A percentile compares a stretch with the other conserved stretches of the same genome.
phyloP scores from a whole-genome alignment of 2,888 invertebrate genomes.

The Latrodectus elegans region DNA sequence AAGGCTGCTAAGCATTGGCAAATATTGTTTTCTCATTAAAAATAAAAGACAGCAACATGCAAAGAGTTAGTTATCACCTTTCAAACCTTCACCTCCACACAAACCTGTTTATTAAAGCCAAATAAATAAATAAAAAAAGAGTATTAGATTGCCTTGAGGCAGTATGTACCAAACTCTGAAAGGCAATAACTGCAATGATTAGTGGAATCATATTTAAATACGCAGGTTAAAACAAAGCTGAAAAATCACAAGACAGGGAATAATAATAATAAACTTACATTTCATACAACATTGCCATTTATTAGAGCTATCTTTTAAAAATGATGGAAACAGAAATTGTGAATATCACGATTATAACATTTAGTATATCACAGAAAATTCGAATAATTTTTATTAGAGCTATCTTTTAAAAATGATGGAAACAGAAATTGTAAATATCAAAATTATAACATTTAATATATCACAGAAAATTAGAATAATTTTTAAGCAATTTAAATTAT shows the following conservation, averaged over 20 bases:
- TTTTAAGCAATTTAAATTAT: too few species aligned
- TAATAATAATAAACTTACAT: background rate
- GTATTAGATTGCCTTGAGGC: slow-evolving; percentile 47
- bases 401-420: background rate
- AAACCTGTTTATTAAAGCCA: slow-evolving; percentile 63
- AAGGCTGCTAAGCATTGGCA: slow-evolving; percentile 33
- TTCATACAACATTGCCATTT: slow-evolving; percentile 33
- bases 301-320: background rate
- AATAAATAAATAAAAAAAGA: slow-evolving; percentile 39
- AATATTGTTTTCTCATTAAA: slow-evolving; percentile 30
- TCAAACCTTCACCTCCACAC: slow-evolving; percentile 56
- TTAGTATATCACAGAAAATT: too few species aligned
- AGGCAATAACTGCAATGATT: slow-evolving; percentile 63
- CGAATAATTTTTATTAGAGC: background rate
- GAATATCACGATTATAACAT: too few species aligned
- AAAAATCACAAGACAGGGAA: slow-evolving; percentile 18
- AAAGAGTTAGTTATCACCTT: slow-evolving; percentile 63
- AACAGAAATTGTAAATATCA: too few species aligned
- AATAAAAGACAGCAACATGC: slow-evolving; percentile 33
- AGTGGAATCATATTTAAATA: slow-evolving; percentile 29
- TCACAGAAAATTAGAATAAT: too few species aligned
- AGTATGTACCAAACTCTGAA: slow-evolving; percentile 48
- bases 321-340: too few species aligned
- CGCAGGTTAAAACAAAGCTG: slow-evolving; percentile 39
- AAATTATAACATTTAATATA: too few species aligned